Base-by-base conservation (phyloP, 2,113 vertebrate genomes). In the Irena cyanogastra region DNA sequence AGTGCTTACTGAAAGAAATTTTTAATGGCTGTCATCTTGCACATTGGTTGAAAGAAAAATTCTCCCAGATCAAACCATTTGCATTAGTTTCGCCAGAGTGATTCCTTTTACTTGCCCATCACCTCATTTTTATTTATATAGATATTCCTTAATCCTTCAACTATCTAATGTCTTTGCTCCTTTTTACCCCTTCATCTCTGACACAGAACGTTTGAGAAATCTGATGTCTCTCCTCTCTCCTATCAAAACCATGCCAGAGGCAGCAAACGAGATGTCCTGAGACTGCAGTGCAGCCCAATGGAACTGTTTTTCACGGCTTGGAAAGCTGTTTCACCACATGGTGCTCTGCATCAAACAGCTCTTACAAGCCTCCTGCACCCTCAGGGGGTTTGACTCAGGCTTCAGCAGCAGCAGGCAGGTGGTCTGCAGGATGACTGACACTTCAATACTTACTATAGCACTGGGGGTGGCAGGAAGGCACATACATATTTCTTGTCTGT, bases 211-310 rank as follows among this genome's bases (percentile, higher is more conserved):
- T 61, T 63, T 75, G 49, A 89, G 50, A 87, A 93, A 89, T 42
- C 61, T 53, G 64, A 92, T 86, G 47, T 37, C 24, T 79, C 54
- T 89, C 52, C 47, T 50, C 27, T 7, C 53, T 78, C 31, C 53
- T 64, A 83, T 54, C 53, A 83, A 86, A 94, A 45, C n/a, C 2
- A 0, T 64, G 63, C 83, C 70, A 90, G 79, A 91, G 66, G 79
- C 94, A 87, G 88, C 71, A 97, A 95, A 94, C 0, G 17, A 94
- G 86, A 93, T 68, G 76, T 79, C 81, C 79, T 63, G 88, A 93
- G 82, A 90, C 69, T 78, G 61, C 92, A 57, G 63, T 26, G 77
- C 78, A 95, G 82, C 82, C 65, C 87, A 84, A 61, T 26, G 9
- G 92, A 96, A 81, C 82, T 3, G 4, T 75, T 95, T 90, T 66